These are phyloP conservation scores for Oenanthe oenanthe DNA, from an alignment of 2,113 vertebrate species.

Conservation along the genomic window DNA sequence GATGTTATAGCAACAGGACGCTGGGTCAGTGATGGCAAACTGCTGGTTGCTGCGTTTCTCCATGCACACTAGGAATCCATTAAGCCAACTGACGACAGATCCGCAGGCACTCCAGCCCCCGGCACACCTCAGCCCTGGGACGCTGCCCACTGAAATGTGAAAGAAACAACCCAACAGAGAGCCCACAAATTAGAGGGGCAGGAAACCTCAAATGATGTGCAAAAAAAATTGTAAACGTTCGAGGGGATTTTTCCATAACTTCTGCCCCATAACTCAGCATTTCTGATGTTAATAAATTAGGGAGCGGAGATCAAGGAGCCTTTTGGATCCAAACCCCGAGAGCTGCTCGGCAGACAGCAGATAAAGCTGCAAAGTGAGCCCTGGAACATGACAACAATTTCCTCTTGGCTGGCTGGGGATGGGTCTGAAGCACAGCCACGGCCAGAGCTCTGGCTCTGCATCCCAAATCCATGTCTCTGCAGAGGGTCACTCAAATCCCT, in stretches of 20 bases:
- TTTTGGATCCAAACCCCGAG: neutral
- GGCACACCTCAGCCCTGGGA: slow-evolving; percentile 19
- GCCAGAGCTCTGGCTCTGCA: neutral
- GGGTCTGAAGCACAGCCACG: neutral
- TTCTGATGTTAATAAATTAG: slow-evolving; percentile 59
- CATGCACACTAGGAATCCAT: slow-evolving; percentile 48
- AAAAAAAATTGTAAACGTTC: slow-evolving; percentile 56
- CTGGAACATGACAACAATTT: slow-evolving; percentile 61
- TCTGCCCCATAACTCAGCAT: slow-evolving; percentile 49
- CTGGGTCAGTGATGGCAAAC: slow-evolving; percentile 5
- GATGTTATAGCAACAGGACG: neutral
- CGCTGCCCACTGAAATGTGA: slow-evolving; percentile 36
- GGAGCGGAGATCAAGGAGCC: slow-evolving; percentile 50
- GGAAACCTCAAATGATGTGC: slow-evolving; percentile 75
- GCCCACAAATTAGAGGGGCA: slow-evolving; percentile 59
- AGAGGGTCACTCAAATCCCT: neutral
- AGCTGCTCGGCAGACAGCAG: neutral
- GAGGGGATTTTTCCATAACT: slow-evolving; percentile 57
- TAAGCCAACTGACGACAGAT: slow-evolving; percentile 66
- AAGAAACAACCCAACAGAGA: slow-evolving; percentile 45
- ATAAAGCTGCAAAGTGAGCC: slow-evolving; percentile 49
- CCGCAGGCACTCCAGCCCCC: neutral
- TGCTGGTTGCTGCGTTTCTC: slow-evolving; percentile 20
- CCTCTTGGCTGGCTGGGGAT: slow-evolving; percentile 45
- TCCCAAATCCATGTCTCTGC: neutral